These are phyloP conservation scores for Caenorhabditis angaria DNA, from an alignment of 2,888 invertebrate species.

Conservation along the genomic window DNA sequence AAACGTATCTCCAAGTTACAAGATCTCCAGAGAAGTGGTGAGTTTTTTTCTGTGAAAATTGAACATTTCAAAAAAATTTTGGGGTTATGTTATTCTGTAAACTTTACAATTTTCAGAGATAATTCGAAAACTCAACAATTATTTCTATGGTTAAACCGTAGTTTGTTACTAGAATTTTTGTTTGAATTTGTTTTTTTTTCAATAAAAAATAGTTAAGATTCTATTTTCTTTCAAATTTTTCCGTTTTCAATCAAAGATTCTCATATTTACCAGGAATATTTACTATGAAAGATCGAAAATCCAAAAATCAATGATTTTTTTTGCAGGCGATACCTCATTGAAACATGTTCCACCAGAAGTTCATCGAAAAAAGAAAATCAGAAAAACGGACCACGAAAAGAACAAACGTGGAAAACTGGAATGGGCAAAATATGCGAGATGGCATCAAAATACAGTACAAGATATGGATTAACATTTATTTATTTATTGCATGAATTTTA, in stretches of 20 bases:
- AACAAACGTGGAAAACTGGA: conserved; percentile 19
- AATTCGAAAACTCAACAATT: background rate
- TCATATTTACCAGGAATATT: no score
- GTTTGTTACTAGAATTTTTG: background rate
- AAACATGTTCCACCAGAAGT: conserved; percentile 25
- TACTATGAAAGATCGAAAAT: no score
- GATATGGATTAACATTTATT: conserved; percentile 1
- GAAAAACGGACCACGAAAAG: conserved; percentile 23
- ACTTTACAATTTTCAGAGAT: background rate
- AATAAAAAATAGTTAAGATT: no score
- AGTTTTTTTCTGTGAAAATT: background rate
- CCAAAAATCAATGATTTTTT: no score
- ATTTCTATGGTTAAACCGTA: background rate
- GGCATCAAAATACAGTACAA: conserved; percentile 10
- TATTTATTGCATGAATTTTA: background rate
- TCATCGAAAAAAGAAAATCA: conserved; percentile 17
- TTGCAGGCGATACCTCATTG: conserved; percentile 34
- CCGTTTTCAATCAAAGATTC: no score
- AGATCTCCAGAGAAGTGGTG: conserved; percentile 54
- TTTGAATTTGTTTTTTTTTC: conserved; percentile 3
- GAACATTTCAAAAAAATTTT: no score
- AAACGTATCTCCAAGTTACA: conserved; percentile 49
- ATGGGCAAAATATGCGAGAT: conserved; percentile 26
- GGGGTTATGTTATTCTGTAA: background rate
- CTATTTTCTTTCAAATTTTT: no score